Evolutionary conservation across 2,797 vertebrate species (phyloP), one percentile per base, ranked within the genome.

Genomic region (Psittacula derbiana): DNA sequence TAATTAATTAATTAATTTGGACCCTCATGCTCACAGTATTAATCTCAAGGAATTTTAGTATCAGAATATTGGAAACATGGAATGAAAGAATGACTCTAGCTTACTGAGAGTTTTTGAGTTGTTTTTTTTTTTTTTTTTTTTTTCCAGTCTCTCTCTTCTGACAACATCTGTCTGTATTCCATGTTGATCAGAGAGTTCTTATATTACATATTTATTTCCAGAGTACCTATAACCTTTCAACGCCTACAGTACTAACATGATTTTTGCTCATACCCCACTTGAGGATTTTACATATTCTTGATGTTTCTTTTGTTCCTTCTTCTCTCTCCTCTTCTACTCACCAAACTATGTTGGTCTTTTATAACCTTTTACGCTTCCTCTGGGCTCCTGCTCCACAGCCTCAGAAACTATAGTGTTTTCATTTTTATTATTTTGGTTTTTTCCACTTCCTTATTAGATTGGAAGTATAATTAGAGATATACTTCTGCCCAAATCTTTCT

Each of bases 241-340:
- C 21, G 2, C 7, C 43, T 28, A 6, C 18, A 58, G 8, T 33
- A n/a, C 6, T 80, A 78, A 61, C 17, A 47, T 10, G 14, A 80
- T 36, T 70, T 92, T 90, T 65, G 7, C 10, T 71, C 3, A 3
- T 6, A 7, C 8, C 1, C 2, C 8, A 30, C 5, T 52, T 60
- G 20, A 16, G 38, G 12, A 36, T 53, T 65, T 88, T 21, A 20
- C 19, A 19, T 85, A 14, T 47, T 74, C 19, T 30, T 62, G 10
- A 70, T 62, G 10, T 27, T 49, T 65, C 2, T 4, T 43, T 90
- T 36, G 4, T 0, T 1, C 3, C 1, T 44, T 61, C 53, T 20
- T 33, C 36, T 58, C 15, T 38, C 44, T 23, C 33, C 28, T 38
- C 12, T 79, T 91, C n/a, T 65, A 33, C 3, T 31, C 23, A n/a